These are phyloP conservation scores for Sebastes diaconus DNA, from an alignment of 2,797 vertebrate species.

Conservation along the genomic window DNA sequence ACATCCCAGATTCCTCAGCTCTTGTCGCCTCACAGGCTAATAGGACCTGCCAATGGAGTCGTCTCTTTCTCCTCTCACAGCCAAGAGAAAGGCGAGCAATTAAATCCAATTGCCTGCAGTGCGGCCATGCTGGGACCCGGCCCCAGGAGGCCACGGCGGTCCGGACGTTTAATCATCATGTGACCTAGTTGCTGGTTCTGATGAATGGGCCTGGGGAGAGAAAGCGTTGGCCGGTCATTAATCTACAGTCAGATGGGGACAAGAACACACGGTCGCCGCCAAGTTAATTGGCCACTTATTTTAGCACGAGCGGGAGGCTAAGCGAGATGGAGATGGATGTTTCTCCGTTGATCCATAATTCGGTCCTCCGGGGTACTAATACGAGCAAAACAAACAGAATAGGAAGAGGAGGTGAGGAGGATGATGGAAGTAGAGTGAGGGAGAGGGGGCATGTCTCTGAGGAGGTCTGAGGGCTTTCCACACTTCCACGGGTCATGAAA, in stretches of 20 bases:
- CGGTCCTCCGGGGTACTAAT: conserved; percentile 68
- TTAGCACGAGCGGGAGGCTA: conserved; percentile 75
- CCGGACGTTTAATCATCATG: conserved; percentile 86
- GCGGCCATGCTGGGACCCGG: conserved; percentile 72
- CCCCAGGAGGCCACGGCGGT: conserved; percentile 75
- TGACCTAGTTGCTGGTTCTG: conserved; percentile 90
- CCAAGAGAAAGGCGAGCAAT: conserved; percentile 83
- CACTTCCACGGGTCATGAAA: conserved; percentile 36
- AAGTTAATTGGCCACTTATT: conserved; percentile 86
- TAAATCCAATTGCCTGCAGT: conserved; percentile 86
- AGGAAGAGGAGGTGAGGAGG: conserved; percentile 32
- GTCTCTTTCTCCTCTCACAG: conserved; percentile 74
- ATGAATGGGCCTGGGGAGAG: conserved; percentile 91
- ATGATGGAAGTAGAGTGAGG: neutral
- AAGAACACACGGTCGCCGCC: conserved; percentile 85
- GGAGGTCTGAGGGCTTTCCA: conserved; percentile 30
- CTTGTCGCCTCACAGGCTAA: conserved; percentile 80
- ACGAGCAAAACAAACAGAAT: conserved; percentile 71
- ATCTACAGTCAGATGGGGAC: conserved; percentile 90
- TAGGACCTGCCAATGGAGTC: conserved; percentile 80
- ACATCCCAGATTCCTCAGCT: conserved; percentile 81
- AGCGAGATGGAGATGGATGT: conserved; percentile 85
- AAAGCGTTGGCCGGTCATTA: conserved; percentile 88
- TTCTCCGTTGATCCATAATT: conserved; percentile 82
- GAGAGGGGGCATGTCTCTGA: conserved; percentile 17